Evolutionary conservation across 2,113 vertebrate genomes (phyloP), one percentile per base, ranked within the genome.

Genomic region (Caracal caracal): DNA sequence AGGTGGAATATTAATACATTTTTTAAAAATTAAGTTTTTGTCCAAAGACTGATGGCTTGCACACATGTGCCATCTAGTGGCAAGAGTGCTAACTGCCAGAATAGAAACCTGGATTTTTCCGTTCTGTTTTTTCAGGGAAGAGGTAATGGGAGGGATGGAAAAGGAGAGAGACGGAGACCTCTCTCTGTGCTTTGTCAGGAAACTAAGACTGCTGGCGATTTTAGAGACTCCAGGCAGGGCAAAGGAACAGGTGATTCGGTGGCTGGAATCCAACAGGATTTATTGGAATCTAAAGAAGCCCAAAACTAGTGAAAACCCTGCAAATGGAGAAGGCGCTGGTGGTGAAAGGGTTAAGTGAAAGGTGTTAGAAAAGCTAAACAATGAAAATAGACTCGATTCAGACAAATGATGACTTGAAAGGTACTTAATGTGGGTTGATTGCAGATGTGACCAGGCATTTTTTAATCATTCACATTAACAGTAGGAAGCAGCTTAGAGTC

Each of bases 41-140:
- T 56, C 53, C 33, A 28, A 88, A 93, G 37, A 49, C 79, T 15
- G 61, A 95, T 66, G 90, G 35, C 87, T 87, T 92, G 92, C 83
- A 70, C 53, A 56, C 59, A 53, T 15, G 40, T 65, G 92, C 96
- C 97, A 97, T 96, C 97, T 98, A 97, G 96, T 97, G 97, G 94
- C 81, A 3, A 93, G 5, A 95, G 17, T n/a, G 68, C 47, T 68
- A 97, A 94, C 53, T 93, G 65, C 82, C 63, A 79, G 79, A 83
- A 56, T 16, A 90, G n/a, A 88, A 84, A 80, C 24, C 19, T 9
- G 17, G 49, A 16, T 49, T 85, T 88, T 75, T 80, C 56, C 30
- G 3, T 8, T 56, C 12, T 28, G 17, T n/a, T 93, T 73, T 71
- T 43, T 17, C 33, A 6, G 30, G 22, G 1, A 28, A 84, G 26